A percentile compares a stretch with the other conserved stretches of the same genome.
phyloP scores from a whole-genome alignment of 2,888 invertebrate genomes.

The Lithophane ornitopus region DNA sequence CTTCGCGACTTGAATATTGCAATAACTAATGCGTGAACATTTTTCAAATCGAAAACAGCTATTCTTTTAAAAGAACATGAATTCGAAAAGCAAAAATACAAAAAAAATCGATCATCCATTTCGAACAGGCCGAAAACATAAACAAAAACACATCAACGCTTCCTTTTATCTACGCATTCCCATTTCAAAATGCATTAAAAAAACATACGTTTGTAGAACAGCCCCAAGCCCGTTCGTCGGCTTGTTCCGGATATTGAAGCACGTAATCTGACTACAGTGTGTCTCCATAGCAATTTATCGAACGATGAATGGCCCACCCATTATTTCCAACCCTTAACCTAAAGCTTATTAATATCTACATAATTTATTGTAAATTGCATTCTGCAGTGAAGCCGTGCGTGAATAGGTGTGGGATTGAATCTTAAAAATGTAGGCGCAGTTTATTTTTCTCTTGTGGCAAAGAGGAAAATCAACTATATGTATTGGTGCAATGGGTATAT shows the following conservation, averaged over 20 bases:
- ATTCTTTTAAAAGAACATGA: slow-evolving; percentile 2
- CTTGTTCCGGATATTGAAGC: slow-evolving; percentile 89
- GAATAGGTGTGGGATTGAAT: slow-evolving; percentile 72
- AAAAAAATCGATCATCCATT: slow-evolving; percentile 39
- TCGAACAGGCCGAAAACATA: slow-evolving; percentile 41
- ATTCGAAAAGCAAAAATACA: slow-evolving; percentile 1
- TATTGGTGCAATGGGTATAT: neutral
- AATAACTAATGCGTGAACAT: neutral
- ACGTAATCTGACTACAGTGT: slow-evolving; percentile 89
- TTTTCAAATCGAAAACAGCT: neutral
- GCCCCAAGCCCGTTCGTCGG: slow-evolving; percentile 69
- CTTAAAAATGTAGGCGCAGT: slow-evolving; percentile 60
- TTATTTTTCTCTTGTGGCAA: slow-evolving; percentile 8
- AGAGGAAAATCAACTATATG: neutral
- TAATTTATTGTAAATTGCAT: slow-evolving; percentile 91
- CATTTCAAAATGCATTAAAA: slow-evolving; percentile 64
- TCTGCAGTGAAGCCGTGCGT: slow-evolving; percentile 84
- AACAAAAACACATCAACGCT: slow-evolving; percentile 62
- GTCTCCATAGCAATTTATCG: slow-evolving; percentile 90
- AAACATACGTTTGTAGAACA: slow-evolving; percentile 54
- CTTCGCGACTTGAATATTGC: slow-evolving; percentile 38
- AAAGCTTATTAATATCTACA: slow-evolving; percentile 90
- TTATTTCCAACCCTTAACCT: slow-evolving; percentile 89
- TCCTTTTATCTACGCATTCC: slow-evolving; percentile 59
- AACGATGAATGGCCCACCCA: slow-evolving; percentile 88